A percentile compares a stretch with the other conserved stretches of the same genome.
These are phyloP conservation scores for Myotis findleyi DNA, from an alignment of 2,797 vertebrate genomes.

Conservation along the genomic window DNA sequence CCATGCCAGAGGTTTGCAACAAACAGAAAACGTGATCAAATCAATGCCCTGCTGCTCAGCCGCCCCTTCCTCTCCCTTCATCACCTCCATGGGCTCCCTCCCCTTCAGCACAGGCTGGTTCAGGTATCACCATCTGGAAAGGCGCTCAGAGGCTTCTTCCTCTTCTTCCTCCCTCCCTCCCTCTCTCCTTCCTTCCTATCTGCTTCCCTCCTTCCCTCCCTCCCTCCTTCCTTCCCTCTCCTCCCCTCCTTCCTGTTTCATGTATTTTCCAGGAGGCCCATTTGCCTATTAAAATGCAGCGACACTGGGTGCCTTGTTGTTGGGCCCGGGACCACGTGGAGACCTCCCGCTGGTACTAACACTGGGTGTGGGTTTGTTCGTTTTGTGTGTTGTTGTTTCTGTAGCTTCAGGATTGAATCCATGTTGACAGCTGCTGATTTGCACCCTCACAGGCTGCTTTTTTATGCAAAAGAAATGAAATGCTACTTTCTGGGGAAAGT, in stretches of 20 bases:
- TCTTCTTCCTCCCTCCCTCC: neutral
- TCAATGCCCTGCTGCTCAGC: neutral
- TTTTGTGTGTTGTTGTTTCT: neutral
- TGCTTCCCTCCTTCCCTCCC: neutral
- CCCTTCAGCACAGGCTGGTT: neutral
- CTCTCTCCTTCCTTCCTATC: neutral
- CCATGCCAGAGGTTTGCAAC: neutral
- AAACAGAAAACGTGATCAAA: neutral
- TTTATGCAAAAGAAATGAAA: slow-evolving; percentile 18
- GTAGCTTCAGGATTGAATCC: neutral
- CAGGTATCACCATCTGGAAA: neutral
- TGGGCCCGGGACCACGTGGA: neutral
- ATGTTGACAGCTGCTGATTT: neutral
- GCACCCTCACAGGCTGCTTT: neutral
- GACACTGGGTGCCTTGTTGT: neutral
- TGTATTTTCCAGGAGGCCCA: neutral
- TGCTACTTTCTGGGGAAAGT: neutral
- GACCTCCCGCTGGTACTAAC: rapidly evolving
- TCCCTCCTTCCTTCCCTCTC: neutral
- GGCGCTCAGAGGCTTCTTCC: neutral
- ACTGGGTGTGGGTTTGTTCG: rapidly evolving
- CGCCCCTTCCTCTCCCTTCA: neutral
- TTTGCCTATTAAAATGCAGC: neutral
- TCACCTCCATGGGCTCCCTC: neutral
- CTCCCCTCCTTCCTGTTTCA: neutral